Conservation (phyloP, 2,888 invertebrate species). For the Euplexia lucipara region DNA sequence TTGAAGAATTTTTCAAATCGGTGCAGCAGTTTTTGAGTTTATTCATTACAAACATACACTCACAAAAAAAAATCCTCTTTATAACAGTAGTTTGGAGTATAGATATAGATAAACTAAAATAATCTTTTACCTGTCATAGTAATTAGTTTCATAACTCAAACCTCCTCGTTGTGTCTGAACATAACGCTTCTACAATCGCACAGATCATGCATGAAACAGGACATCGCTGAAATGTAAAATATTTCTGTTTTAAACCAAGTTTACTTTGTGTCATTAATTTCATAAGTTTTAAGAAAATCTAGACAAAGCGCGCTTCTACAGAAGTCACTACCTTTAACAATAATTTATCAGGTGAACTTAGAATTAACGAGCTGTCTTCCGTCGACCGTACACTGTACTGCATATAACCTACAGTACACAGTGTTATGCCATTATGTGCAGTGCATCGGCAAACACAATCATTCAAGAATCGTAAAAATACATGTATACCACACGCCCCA, state of each 20-base stretch:
- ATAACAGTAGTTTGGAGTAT: too few relatives aligned
- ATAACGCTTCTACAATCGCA: not conserved
- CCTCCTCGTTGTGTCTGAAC: not conserved
- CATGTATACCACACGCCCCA: too few relatives aligned
- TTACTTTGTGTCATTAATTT: not conserved
- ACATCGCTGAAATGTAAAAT: not conserved
- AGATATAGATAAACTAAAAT: too few relatives aligned
- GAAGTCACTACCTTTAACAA: conserved; percentile 23
- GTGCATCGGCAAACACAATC: not conserved
- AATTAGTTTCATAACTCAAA: too few relatives aligned
- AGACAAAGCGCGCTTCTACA: conserved; percentile 11
- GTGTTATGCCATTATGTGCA: too few relatives aligned
- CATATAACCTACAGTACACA: too few relatives aligned
- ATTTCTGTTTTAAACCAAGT: not conserved
- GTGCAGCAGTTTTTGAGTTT: too few relatives aligned
- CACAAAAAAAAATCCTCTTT: too few relatives aligned
- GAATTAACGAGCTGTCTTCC: conserved; percentile 38
- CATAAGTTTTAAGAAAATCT: conserved; percentile 13
- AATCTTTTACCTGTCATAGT: too few relatives aligned
- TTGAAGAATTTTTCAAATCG: too few relatives aligned
- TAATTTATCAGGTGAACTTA: conserved; percentile 37
- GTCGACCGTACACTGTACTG: conserved; percentile 2
- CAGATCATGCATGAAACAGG: not conserved
- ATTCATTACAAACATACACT: too few relatives aligned
- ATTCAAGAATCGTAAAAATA: too few relatives aligned